Evolutionary conservation across 2,797 vertebrate species (phyloP).

Genomic region (Coranthus polyacanthus): DNA sequence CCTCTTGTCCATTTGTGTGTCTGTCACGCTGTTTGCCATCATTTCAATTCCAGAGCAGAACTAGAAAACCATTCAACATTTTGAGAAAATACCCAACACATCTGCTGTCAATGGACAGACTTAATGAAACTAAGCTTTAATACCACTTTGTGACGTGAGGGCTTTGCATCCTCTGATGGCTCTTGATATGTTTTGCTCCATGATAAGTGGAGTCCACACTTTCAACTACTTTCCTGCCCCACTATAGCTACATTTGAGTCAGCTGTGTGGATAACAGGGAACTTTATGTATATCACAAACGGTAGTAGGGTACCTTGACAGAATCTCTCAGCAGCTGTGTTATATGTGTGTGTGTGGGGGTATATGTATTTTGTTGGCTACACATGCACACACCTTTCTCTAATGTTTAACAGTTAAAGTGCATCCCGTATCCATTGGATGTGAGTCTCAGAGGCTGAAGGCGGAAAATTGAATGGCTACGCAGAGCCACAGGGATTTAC

Average conservation of each 20-base stretch:
- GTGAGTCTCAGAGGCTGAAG: slow-evolving; percentile 47
- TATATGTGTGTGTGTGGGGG: slow-evolving; percentile 6
- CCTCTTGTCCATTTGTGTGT: no score
- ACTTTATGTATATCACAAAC: slow-evolving; percentile 30
- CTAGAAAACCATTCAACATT: no score
- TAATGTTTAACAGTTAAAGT: slow-evolving; percentile 52
- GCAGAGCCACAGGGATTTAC: slow-evolving; percentile 69
- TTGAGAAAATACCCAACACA: no score
- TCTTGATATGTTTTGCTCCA: no score
- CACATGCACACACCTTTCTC: slow-evolving; percentile 13
- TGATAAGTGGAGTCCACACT: background rate
- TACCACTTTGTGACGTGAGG: no score
- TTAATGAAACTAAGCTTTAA: no score
- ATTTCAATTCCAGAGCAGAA: no score
- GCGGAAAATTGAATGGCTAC: slow-evolving; percentile 72
- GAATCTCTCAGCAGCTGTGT: slow-evolving; percentile 22
- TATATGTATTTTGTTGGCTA: slow-evolving; percentile 6
- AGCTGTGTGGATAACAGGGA: slow-evolving; percentile 14
- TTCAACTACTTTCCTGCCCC: background rate
- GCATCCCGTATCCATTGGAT: slow-evolving; percentile 56
- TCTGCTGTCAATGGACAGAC: no score
- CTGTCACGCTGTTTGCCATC: no score
- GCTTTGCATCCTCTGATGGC: no score
- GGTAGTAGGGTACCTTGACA: slow-evolving; percentile 18
- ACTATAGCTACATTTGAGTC: background rate